These are phyloP conservation scores for Pelobates cultripes DNA, from an alignment of 2,797 vertebrate genomes.

Conservation along the genomic window DNA sequence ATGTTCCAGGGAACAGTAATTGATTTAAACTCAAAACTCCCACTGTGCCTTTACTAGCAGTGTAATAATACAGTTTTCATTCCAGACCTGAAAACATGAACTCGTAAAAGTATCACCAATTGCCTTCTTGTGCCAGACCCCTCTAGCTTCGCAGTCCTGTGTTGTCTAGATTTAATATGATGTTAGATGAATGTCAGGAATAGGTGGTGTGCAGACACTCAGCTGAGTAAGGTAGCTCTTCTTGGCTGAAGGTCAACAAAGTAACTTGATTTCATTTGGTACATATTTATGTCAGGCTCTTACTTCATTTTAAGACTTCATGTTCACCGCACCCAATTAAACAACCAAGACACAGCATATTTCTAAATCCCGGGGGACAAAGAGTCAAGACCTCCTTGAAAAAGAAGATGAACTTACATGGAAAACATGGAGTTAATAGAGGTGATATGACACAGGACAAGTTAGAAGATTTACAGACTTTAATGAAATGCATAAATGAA, in stretches of 20 bases:
- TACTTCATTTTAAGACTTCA: neutral
- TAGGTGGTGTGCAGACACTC: neutral
- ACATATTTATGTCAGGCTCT: neutral
- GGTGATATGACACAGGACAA: neutral
- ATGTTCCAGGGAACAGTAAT: neutral
- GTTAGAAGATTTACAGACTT: too few species aligned
- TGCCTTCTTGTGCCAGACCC: slow-evolving; percentile 18
- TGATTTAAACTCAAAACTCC: neutral
- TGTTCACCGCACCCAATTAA: neutral
- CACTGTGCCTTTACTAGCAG: slow-evolving; percentile 9
- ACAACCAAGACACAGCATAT: neutral
- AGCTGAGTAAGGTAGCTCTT: neutral
- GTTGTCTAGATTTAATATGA: slow-evolving; percentile 6
- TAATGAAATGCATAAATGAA: too few species aligned
- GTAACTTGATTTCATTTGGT: neutral
- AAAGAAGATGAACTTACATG: neutral
- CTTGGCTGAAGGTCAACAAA: neutral
- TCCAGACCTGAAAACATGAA: slow-evolving; percentile 3
- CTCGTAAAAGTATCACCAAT: slow-evolving; percentile 1
- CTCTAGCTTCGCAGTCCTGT: neutral
- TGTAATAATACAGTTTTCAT: neutral
- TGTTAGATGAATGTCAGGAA: neutral
- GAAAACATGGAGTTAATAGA: neutral
- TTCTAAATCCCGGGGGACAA: slow-evolving; percentile 1
- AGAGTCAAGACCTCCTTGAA: neutral